These are phyloP conservation scores for Ambastaia sidthimunki DNA, from an alignment of 2,797 vertebrate genomes.

Conservation along the genomic window DNA sequence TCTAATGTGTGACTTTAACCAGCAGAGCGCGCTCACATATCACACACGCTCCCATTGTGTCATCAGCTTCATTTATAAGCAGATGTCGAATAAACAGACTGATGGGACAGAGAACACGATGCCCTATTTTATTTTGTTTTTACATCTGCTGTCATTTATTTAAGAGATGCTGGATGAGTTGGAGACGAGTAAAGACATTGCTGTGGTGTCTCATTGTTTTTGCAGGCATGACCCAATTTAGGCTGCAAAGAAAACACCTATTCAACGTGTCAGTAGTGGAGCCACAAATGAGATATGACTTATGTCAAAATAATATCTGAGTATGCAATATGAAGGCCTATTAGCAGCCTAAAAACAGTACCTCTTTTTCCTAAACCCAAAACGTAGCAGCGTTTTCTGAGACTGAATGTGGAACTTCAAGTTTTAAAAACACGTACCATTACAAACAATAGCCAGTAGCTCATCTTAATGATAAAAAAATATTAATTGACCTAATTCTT, in stretches of 20 bases:
- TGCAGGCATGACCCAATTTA: conserved; percentile 49
- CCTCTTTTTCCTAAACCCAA: too few species aligned
- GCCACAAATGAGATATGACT: conserved; percentile 26
- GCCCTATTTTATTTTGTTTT: background rate
- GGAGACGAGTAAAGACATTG: background rate
- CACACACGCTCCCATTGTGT: background rate
- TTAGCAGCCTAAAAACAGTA: conserved; percentile 7
- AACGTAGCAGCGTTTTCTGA: background rate
- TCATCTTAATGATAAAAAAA: background rate
- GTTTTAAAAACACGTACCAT: background rate
- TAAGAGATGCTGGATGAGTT: background rate
- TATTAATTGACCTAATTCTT: background rate
- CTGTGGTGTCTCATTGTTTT: conserved; percentile 28
- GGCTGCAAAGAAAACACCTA: conserved; percentile 8
- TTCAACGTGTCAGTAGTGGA: conserved; percentile 27
- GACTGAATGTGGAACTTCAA: background rate
- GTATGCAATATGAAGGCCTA: conserved; percentile 12
- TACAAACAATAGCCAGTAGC: background rate
- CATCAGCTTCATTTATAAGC: background rate
- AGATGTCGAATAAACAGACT: background rate
- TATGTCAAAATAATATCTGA: conserved; percentile 33
- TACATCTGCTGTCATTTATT: conserved; percentile 29
- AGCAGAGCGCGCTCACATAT: conserved; percentile 6
- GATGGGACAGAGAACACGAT: background rate
- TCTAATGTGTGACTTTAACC: background rate